Base-by-base conservation (phyloP, 30 jellyfish, hydroid and myxozoan species). In the Nemopilema nomurai region DNA sequence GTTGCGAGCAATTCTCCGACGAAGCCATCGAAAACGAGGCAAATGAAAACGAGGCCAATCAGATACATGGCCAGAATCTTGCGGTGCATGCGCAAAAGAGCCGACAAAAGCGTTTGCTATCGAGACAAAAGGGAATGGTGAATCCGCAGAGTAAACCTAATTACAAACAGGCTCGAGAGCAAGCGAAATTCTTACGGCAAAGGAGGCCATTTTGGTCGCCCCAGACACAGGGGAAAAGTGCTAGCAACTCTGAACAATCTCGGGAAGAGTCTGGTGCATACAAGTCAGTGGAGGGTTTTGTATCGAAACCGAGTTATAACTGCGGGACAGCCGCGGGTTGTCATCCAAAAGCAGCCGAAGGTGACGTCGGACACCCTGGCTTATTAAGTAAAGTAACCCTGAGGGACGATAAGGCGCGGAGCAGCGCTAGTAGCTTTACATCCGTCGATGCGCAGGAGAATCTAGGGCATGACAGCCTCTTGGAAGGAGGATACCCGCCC, bases 101-200 rank as follows among this genome's bases (percentile, higher is more conserved):
- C 26, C 73, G 57, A 26, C 53, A 62, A 65, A 62, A 49, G 50
- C 72, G 28, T 30, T 22, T 49, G 52, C 77, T 21, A 49, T 23
- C 88, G 79, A 29, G 72, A 74, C 28, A 67, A 64, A 64, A 66
- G 72, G 83, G 92, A 32, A 41, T 68, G 4, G 74, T 78, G 1
- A 83, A 41, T 41, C 86, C 74, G 24, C 92, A 71, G 51, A 53
- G 62, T 64, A 83, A 83, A 72, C 1, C 53, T 51, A 83, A 83
- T 27, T 83, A 83, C 52, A 83, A 83, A 26, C 92, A 72, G 71
- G 86, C 86, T 0, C 76, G 71, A 0, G 92, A 83, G 66, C 92
- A 83, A 41, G 92, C 92, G 49, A 83, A 83, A 49, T 71, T 73
- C 66, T 71, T 83, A 86, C 75, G 92, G 20, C 86, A 71, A 41